Conservation (phyloP, 1,140 invertebrate species). For the Drosophila pachea region DNA sequence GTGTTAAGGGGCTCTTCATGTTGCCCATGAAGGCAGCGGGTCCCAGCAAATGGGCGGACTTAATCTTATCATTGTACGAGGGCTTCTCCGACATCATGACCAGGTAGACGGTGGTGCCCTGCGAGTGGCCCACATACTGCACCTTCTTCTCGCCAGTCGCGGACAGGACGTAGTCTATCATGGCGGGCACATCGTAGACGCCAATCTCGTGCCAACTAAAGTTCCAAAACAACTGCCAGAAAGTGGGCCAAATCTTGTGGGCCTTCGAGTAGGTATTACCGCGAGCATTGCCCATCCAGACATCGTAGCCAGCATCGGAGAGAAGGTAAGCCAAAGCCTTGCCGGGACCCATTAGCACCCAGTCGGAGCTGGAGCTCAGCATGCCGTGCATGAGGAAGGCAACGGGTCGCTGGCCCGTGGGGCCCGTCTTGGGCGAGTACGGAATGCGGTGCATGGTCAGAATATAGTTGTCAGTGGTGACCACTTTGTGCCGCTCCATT, state of each 20-base stretch:
- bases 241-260: slow-evolving; percentile 78
- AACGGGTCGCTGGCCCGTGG: slow-evolving; percentile 44
- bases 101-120: slow-evolving; percentile 82
- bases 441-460: slow-evolving; percentile 73
- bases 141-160: slow-evolving; percentile 80
- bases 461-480: slow-evolving; percentile 62
- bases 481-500: slow-evolving; percentile 61
- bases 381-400: slow-evolving; percentile 73
- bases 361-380: slow-evolving; percentile 68
- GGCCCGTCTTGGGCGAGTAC: slow-evolving; percentile 52
- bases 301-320: slow-evolving; percentile 84
- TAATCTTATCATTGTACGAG: slow-evolving; percentile 82
- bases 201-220: slow-evolving; percentile 87
- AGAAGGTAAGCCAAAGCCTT: slow-evolving; percentile 80
- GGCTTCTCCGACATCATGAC: slow-evolving; percentile 81
- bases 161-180: slow-evolving; percentile 83
- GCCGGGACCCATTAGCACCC: slow-evolving; percentile 68
- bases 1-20: slow-evolving; percentile 77
- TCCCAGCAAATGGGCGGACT: slow-evolving; percentile 80
- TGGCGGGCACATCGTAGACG: slow-evolving; percentile 84
- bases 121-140: slow-evolving; percentile 84
- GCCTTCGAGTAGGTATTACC: slow-evolving; percentile 83
- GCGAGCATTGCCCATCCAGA: slow-evolving; percentile 82
- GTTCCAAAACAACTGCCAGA: slow-evolving; percentile 79
- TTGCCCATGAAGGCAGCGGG: slow-evolving; percentile 80